Evolutionary conservation across 2,113 vertebrate species (phyloP), one percentile per base, ranked within the genome.

Genomic region (Phyllostomus discolor): DNA sequence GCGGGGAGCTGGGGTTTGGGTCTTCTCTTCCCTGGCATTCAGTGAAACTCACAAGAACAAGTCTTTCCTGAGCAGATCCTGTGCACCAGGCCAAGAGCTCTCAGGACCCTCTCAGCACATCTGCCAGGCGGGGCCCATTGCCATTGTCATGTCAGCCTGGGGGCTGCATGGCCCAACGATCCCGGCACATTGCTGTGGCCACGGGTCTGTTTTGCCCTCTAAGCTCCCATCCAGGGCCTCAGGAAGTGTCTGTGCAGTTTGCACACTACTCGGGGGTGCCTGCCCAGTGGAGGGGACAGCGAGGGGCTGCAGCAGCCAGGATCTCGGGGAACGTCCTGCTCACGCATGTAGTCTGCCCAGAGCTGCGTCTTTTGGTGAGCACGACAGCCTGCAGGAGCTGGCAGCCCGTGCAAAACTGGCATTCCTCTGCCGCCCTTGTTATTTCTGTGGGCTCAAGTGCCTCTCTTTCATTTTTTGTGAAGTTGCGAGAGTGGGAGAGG

Each of bases 91-190:
- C 43, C 76, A 54, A 12, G 59, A 0, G 0, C 17, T 35, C 66
- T 48, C 6, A 22, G 57, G 35, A 24, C 43, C 43, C 43, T 48
- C 76, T 64, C 0, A 1, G 5, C 46, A 31, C 6, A 17, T 4
- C 16, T 19, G 0, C 38, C 43, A 0, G 17, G 20, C 1, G 54
- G 84, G 28, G 15, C 11, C 26, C 33, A 0, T 1, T 1, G 33
- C 43, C 26, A 24, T 20, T 1, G 0, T 46, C 33, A 0, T 1
- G 15, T 4, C 10, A 0, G 41, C 69, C 48, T 16, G 41, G 57
- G 15, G n/a, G 24, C 26, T 0, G 1, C 4, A 9, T 2, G 12
- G 22, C 57, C 24, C 5, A 1, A 0, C 0, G 10, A 17, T 7
- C 38, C 24, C 38, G 0, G 3, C 0, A 3, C 3, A 33, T 43